phyloP scores from a whole-genome alignment of 2,888 invertebrate species.

The Drosophila merina region DNA sequence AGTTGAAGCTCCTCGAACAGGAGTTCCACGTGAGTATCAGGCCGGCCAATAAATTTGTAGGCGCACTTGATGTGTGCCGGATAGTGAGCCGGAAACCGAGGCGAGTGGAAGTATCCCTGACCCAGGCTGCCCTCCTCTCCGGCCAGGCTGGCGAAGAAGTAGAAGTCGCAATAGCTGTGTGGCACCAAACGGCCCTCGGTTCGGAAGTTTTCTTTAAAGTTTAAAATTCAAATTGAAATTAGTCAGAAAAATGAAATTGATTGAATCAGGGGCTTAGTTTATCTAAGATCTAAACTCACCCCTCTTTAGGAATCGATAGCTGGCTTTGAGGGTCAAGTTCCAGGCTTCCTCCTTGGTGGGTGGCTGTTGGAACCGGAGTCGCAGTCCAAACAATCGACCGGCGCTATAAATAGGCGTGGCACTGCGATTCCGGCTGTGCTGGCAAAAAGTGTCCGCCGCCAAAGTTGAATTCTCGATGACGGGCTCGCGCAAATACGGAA shows the following conservation, averaged over 20 bases:
- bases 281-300: constrained; percentile 57
- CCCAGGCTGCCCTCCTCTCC: constrained; percentile 53
- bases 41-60: constrained; percentile 93
- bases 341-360: constrained; percentile 45
- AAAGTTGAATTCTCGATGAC: constrained; percentile 82
- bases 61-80: constrained; percentile 95
- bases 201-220: constrained; percentile 88
- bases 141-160: constrained; percentile 89
- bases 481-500: constrained; percentile 83
- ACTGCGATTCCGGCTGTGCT: constrained; percentile 66
- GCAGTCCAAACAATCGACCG: constrained; percentile 76
- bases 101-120: constrained; percentile 92
- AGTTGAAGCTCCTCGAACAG: constrained; percentile 89
- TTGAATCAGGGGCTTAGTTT: no score
- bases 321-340: constrained; percentile 74
- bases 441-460: constrained; percentile 82
- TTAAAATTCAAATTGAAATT: background rate
- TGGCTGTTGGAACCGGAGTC: constrained; percentile 74
- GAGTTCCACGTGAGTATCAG: constrained; percentile 87
- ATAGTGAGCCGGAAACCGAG: constrained; percentile 97
- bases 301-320: constrained; percentile 81
- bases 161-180: constrained; percentile 93
- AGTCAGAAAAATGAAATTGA: background rate
- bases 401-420: constrained; percentile 81
- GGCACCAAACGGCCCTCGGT: constrained; percentile 91